Conservation (phyloP, 1,140 invertebrate species). For the Monomorium pharaonis region DNA sequence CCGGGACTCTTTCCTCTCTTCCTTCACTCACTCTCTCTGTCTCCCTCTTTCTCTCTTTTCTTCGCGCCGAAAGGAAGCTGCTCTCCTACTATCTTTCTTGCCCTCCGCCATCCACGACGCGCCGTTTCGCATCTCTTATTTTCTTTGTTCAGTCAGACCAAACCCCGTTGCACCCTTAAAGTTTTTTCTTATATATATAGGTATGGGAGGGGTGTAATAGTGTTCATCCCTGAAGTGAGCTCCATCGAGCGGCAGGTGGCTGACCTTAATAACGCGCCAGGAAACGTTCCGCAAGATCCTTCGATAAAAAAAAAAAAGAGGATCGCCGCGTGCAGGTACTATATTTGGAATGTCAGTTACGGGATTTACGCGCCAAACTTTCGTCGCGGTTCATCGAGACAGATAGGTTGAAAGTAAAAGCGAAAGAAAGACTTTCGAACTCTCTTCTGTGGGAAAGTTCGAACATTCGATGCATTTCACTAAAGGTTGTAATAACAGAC, state of each 20-base stretch:
- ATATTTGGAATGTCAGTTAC: conserved; percentile 54
- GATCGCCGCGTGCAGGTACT: conserved; percentile 62
- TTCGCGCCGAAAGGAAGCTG: conserved; percentile 65
- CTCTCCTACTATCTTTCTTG: conserved; percentile 66
- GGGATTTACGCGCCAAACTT: conserved; percentile 59
- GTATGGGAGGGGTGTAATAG: conserved; percentile 71
- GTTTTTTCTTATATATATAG: conserved; percentile 69
- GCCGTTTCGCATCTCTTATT: conserved; percentile 83
- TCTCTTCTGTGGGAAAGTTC: conserved; percentile 67
- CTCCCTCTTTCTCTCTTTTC: conserved; percentile 49
- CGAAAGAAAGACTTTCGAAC: conserved; percentile 43
- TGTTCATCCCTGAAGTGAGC: conserved; percentile 83
- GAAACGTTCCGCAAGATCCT: conserved; percentile 65
- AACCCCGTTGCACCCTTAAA: conserved; percentile 68
- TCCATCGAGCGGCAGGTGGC: conserved; percentile 85
- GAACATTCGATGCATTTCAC: conserved; percentile 50
- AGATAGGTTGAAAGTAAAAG: conserved; percentile 20
- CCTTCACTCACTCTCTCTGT: conserved; percentile 45
- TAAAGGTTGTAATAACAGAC: conserved; percentile 63
- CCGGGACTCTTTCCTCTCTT: conserved; percentile 73
- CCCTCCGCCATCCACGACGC: conserved; percentile 63
- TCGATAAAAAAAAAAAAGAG: conserved; percentile 49
- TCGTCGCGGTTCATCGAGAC: conserved; percentile 12
- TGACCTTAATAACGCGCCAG: conserved; percentile 83
- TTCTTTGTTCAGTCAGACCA: conserved; percentile 82